These are phyloP conservation scores for Calyptommatus sinebrachiatus DNA, from an alignment of 2,113 vertebrate species.

Conservation along the genomic window DNA sequence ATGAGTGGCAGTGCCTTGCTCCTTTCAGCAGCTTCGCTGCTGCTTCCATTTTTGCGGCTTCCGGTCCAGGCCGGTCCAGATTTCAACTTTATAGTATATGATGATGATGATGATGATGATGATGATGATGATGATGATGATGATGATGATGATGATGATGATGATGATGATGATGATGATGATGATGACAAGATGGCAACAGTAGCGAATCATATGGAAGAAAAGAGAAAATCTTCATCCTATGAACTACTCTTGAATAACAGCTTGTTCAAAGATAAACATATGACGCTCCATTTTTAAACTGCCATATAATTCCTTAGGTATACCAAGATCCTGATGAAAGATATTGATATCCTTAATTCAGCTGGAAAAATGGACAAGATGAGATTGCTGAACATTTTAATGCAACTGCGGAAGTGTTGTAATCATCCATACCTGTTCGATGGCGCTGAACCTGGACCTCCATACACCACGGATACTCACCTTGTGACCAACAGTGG, in stretches of 20 bases:
- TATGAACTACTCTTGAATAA: background rate
- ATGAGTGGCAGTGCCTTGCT: too few relatives aligned
- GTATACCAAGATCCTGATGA: constrained; percentile 91
- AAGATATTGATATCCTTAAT: constrained; percentile 89
- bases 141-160: too few relatives aligned
- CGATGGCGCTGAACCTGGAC: constrained; percentile 87
- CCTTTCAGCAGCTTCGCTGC: too few relatives aligned
- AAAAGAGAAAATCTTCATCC: background rate
- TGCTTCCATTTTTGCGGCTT: too few relatives aligned
- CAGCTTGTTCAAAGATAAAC: too few relatives aligned
- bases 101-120: too few relatives aligned
- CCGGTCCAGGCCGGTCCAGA: too few relatives aligned
- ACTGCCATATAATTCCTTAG: constrained; percentile 63
- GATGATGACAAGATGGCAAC: too few relatives aligned
- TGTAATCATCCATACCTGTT: constrained; percentile 90
- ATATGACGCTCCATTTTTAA: constrained; percentile 29
- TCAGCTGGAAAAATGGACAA: constrained; percentile 91
- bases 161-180: too few relatives aligned
- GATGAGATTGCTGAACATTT: constrained; percentile 87
- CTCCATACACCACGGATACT: constrained; percentile 88
- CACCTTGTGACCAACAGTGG: constrained; percentile 88
- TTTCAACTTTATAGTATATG: too few relatives aligned
- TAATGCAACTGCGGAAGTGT: constrained; percentile 89
- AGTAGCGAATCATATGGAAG: background rate
- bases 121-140: too few relatives aligned